phyloP scores from a whole-genome alignment of 2,797 vertebrate species.

The Taeniopygia guttata region DNA sequence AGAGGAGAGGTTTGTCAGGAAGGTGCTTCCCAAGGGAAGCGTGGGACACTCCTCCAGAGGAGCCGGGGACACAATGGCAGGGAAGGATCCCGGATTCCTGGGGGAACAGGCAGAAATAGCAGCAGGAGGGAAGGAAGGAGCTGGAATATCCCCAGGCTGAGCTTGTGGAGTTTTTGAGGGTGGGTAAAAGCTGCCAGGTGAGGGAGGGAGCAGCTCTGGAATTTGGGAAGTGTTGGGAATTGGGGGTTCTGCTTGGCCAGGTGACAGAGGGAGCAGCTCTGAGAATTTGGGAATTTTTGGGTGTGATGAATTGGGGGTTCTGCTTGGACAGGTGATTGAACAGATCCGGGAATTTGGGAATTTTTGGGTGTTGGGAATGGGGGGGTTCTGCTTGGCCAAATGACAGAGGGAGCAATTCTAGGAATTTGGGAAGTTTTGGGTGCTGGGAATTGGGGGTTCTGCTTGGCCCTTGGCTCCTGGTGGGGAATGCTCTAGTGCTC shows the following conservation, averaged over 20 bases:
- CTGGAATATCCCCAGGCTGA: neutral
- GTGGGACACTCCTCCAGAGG: neutral
- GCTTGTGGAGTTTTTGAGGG: neutral
- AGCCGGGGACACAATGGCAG: neutral
- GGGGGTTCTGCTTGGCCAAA: neutral
- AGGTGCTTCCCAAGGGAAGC: constrained; percentile 34
- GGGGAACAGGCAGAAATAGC: neutral
- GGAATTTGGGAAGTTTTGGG: too few species aligned
- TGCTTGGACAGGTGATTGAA: too few species aligned
- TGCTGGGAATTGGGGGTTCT: neutral
- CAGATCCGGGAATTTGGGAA: too few species aligned
- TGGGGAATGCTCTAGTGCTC: neutral
- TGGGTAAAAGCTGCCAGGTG: neutral
- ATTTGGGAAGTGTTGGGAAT: fast-evolving
- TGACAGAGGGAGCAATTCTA: too few species aligned
- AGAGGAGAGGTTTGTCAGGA: constrained; percentile 21
- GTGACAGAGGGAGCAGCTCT: neutral
- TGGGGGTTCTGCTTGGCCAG: neutral
- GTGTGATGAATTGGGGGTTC: too few species aligned
- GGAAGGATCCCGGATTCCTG: neutral
- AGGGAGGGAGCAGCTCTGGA: neutral
- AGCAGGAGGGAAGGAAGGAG: neutral
- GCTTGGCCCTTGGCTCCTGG: neutral
- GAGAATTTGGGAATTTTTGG: fast-evolving
- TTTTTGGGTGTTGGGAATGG: too few species aligned